Base-by-base conservation (phyloP, 2,888 invertebrate genomes). In the Zhuqinia jingwanae region DNA sequence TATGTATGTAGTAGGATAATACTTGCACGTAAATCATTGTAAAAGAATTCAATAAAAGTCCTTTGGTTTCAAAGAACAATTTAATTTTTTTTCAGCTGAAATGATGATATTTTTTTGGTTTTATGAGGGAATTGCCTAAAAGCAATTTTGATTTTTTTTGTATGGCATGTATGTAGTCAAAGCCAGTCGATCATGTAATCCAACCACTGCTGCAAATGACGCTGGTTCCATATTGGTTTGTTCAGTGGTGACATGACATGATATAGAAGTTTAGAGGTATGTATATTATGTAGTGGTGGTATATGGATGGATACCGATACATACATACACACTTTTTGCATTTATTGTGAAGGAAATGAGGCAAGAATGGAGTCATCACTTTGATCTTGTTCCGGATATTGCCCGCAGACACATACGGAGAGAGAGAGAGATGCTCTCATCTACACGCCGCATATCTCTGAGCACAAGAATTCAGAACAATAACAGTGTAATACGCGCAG, bases 301-400 rank as follows among this genome's bases (percentile, higher is more conserved):
- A 65, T 47, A 76, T 56, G 75, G 75, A 79, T 79, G 78, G 78
- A 68, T 50, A 53, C 53, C 68, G 58, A 76, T 76, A 76, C 76
- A 76, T 76, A 58, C 58, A n/a, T 56, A 22, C 76, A 30, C 17
- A 56, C 20, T 56, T 75, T 42, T 20, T 36, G 42, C 50, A 65
- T 56, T 20, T 73, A 79, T 79, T 78, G 85, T 70, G 79, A 79
- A 60, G 77, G 85, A 85, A 85, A 85, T 85, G 85, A 85, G 73
- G 85, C 79, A 70, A 78, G 85, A 85, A 85, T 85, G 73, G 63
- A 85, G 85, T 77, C 85, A 85, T 85, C 85, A 85, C 85, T 85
- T 85, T 85, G 85, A 85, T 85, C 85, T 79, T 85, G 60, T 85
- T 85, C 85, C 85, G 85, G 85, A 85, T 85, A 85, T 85, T 85